Evolutionary conservation across 1,140 invertebrate species (phyloP).

Genomic region (Lordiphosa mommai): DNA sequence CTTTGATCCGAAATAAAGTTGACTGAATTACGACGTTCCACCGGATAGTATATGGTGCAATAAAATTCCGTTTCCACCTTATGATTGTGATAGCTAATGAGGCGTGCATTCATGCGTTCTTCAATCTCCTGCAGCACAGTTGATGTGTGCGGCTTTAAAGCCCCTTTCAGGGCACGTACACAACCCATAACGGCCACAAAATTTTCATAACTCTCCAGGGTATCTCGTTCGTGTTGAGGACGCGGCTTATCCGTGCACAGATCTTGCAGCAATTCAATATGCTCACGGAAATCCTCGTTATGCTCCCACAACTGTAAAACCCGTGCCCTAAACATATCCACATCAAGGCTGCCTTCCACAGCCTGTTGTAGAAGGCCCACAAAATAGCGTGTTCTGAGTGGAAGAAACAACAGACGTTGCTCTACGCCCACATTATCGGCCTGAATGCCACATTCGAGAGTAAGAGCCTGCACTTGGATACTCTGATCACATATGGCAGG

Average conservation of each 20-base stretch:
- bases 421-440: conserved; percentile 47
- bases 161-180: conserved; percentile 39
- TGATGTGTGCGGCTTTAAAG: conserved; percentile 41
- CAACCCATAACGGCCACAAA: conserved; percentile 53
- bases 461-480: conserved; percentile 14
- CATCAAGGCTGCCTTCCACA: conserved; percentile 5
- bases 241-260: conserved; percentile 26
- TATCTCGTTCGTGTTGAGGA: background rate
- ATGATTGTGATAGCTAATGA: conserved; percentile 50
- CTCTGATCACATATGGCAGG: conserved; percentile 3
- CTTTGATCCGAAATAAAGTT: conserved; percentile 7
- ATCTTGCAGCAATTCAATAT: conserved; percentile 52
- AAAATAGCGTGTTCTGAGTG: conserved; percentile 37
- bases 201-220: conserved; percentile 48
- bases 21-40: conserved; percentile 34
- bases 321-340: conserved; percentile 23
- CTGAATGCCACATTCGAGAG: conserved; percentile 36
- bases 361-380: conserved; percentile 29
- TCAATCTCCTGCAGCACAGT: conserved; percentile 46
- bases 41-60: conserved; percentile 68
- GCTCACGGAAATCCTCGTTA: conserved; percentile 47
- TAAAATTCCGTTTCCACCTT: conserved; percentile 63
- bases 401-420: conserved; percentile 37
- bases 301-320: conserved; percentile 50
- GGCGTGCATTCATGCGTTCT: conserved; percentile 41